Conservation (phyloP, 2,113 vertebrate genomes). For the Menidia beryllina region DNA sequence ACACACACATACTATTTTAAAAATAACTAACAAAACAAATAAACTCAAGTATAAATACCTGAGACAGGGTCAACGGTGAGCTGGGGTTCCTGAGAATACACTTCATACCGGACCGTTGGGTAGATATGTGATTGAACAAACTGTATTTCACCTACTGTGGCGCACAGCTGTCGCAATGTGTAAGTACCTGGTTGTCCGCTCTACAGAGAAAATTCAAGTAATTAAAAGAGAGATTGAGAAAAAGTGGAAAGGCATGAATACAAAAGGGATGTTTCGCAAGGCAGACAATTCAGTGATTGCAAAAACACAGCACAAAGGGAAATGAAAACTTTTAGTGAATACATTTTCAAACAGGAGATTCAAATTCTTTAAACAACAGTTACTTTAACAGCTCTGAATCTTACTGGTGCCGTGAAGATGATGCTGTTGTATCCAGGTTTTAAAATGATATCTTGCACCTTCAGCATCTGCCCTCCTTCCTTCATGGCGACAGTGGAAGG, state of each 20-base stretch:
- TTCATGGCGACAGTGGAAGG: constrained; percentile 81
- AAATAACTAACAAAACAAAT: neutral
- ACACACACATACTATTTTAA: neutral
- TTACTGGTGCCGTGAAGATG: constrained; percentile 88
- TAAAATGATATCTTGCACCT: constrained; percentile 83
- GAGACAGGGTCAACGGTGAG: constrained; percentile 92
- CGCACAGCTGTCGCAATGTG: constrained; percentile 91
- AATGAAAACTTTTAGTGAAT: neutral
- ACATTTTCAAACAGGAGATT: neutral
- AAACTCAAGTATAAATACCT: constrained; percentile 73
- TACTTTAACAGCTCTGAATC: constrained; percentile 21
- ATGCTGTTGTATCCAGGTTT: constrained; percentile 90
- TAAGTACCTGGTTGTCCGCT: constrained; percentile 92
- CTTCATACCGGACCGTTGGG: constrained; percentile 92
- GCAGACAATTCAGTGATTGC: neutral
- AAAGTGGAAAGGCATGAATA: neutral
- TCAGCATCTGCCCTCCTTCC: constrained; percentile 86
- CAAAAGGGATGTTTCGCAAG: neutral
- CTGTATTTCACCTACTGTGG: constrained; percentile 88
- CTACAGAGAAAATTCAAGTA: constrained; percentile 65
- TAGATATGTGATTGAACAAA: constrained; percentile 94
- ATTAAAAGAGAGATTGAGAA: neutral
- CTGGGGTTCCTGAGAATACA: constrained; percentile 98
- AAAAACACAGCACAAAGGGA: neutral
- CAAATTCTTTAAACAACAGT: neutral